Evolutionary conservation across 2,113 vertebrate genomes (phyloP).

Genomic region (Xenus cinereus): DNA sequence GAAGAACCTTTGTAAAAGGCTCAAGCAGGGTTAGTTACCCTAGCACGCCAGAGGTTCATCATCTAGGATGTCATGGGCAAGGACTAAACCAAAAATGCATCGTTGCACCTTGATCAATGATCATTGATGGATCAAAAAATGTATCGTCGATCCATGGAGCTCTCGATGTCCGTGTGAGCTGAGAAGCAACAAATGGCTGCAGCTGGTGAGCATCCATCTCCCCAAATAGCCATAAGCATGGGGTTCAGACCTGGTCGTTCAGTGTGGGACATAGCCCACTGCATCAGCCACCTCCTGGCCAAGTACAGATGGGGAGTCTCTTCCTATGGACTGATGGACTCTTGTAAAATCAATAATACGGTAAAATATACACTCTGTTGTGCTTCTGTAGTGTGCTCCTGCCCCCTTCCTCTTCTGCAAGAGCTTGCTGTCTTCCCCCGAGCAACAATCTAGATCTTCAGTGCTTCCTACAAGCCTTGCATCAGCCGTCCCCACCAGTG

Average conservation of each 20-base stretch:
- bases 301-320: neutral
- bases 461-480: neutral
- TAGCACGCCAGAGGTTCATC: fast-evolving
- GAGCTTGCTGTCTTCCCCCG: neutral
- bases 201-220: neutral
- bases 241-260: neutral
- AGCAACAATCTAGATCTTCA: neutral
- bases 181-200: neutral
- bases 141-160: fast-evolving
- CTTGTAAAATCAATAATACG: neutral
- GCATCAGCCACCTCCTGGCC: neutral
- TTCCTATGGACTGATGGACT: neutral
- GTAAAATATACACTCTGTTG: neutral
- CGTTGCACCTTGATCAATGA: neutral
- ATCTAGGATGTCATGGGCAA: neutral
- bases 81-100: neutral
- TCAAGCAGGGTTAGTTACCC: neutral
- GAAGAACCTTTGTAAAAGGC: neutral
- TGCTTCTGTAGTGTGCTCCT: neutral
- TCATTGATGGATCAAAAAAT: neutral
- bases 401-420: neutral
- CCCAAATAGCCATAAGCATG: fast-evolving
- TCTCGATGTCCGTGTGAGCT: neutral
- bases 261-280: neutral
- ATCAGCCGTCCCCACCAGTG: fast-evolving